Evolutionary conservation across 2,113 vertebrate species (phyloP).

Genomic region (Chlamydotis undulata): DNA sequence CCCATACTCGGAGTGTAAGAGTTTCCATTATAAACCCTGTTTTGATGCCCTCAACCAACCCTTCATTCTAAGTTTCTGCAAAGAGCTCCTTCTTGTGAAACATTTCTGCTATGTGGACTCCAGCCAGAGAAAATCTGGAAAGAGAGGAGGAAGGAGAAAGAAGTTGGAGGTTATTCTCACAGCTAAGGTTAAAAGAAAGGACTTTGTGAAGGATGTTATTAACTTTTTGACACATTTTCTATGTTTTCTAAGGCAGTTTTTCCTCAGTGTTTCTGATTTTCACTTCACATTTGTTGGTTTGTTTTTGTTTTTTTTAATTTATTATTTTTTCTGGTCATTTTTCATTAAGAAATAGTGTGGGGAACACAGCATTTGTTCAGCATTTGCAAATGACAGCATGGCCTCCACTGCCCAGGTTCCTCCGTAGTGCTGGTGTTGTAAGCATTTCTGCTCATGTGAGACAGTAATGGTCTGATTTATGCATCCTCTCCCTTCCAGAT

Average conservation of each 20-base stretch:
- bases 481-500: neutral
- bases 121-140: constrained; percentile 29
- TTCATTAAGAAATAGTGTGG: neutral
- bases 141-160: neutral
- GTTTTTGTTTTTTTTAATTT: neutral
- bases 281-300: neutral
- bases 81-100: constrained; percentile 47
- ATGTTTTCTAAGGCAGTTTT: neutral
- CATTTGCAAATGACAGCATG: neutral
- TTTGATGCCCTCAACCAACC: constrained; percentile 48
- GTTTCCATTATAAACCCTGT: constrained; percentile 8
- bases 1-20: neutral
- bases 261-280: neutral
- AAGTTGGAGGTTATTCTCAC: constrained; percentile 6
- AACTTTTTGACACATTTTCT: neutral
- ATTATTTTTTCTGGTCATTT: neutral
- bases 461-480: neutral
- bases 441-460: neutral
- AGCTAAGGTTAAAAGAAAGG: neutral
- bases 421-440: rapidly evolving
- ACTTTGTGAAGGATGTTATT: neutral
- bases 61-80: constrained; percentile 17
- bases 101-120: constrained; percentile 52
- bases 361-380: neutral
- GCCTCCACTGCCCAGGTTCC: neutral